Evolutionary conservation across 2,888 invertebrate species (phyloP).

Genomic region (Notocelia uddmanniana): DNA sequence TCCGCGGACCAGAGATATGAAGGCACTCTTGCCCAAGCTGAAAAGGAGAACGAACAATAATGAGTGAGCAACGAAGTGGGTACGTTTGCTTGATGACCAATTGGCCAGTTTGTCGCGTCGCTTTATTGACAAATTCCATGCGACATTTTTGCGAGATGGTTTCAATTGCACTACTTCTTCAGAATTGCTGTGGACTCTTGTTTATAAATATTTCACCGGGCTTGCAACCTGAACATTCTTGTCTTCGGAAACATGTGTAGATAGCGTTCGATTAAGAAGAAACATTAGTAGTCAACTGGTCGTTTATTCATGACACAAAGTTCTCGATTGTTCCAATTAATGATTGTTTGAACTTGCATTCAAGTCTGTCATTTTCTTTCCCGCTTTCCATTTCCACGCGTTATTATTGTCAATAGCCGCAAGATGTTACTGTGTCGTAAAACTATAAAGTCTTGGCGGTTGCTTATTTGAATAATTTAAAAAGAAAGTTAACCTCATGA

Average conservation of each 20-base stretch:
- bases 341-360: too few relatives aligned
- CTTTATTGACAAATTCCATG: constrained; percentile 21
- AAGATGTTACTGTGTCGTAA: constrained; percentile 10
- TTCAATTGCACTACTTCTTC: constrained; percentile 3
- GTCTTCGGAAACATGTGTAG: background rate
- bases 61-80: too few relatives aligned
- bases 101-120: constrained; percentile 9
- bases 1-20: too few relatives aligned
- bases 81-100: background rate
- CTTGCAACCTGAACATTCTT: constrained; percentile 8
- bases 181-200: constrained; percentile 1
- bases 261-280: background rate
- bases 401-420: background rate
- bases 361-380: background rate
- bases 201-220: constrained; percentile 20
- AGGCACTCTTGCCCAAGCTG: too few relatives aligned
- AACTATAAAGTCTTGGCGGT: background rate
- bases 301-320: too few relatives aligned
- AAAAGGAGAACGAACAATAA: too few relatives aligned
- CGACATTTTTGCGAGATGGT: background rate
- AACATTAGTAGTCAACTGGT: too few relatives aligned
- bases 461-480: background rate
- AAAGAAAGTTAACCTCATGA: constrained; percentile 19
- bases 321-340: too few relatives aligned
- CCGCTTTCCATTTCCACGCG: constrained; percentile 3